phyloP scores from a whole-genome alignment of 2,888 invertebrate genomes.

The Ctenicera cuprea region DNA sequence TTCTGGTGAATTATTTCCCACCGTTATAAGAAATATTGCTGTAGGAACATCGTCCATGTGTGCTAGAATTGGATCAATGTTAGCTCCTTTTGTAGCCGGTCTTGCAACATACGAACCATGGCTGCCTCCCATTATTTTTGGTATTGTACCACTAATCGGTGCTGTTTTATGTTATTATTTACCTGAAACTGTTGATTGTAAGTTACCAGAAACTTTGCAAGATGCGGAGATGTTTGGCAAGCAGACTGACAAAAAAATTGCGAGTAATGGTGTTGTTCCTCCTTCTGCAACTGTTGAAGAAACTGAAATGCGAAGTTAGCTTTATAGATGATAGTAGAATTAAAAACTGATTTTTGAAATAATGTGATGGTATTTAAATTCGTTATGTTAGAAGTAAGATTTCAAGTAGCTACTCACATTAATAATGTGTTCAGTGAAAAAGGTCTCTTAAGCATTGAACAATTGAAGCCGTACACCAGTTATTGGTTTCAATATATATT shows the following conservation, averaged over 20 bases:
- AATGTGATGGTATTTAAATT: background rate
- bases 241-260: background rate
- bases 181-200: constrained; percentile 86
- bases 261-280: background rate
- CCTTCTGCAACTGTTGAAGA: background rate
- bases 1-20: constrained; percentile 92
- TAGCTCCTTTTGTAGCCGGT: constrained; percentile 89
- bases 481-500: too few relatives aligned
- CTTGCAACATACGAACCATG: constrained; percentile 74
- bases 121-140: constrained; percentile 85
- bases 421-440: too few relatives aligned
- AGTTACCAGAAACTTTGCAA: constrained; percentile 86
- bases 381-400: background rate
- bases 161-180: constrained; percentile 80
- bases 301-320: constrained; percentile 30
- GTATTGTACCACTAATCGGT: constrained; percentile 81
- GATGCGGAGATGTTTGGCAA: constrained; percentile 83
- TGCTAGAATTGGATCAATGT: constrained; percentile 90
- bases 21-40: constrained; percentile 90
- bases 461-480: too few relatives aligned
- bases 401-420: too few relatives aligned
- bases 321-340: background rate
- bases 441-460: too few relatives aligned
- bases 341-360: too few relatives aligned
- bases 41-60: constrained; percentile 90